phyloP scores from a whole-genome alignment of 1,140 invertebrate genomes.

The Sipha flava region DNA sequence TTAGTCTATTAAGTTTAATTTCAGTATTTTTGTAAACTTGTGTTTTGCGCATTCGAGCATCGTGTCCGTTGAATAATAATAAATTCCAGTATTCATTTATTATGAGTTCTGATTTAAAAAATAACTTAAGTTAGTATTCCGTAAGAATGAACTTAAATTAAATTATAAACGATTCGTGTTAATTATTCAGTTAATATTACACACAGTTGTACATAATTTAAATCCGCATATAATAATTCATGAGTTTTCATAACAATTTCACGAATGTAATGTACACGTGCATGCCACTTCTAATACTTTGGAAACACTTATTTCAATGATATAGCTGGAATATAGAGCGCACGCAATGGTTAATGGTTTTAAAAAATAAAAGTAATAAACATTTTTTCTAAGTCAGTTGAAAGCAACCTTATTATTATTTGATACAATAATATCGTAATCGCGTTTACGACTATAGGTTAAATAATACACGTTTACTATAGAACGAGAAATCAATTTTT shows the following conservation, averaged over 20 bases:
- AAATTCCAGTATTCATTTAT: too few species aligned
- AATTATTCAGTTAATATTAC: too few species aligned
- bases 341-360: not conserved
- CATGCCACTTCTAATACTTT: not conserved
- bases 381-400: not conserved
- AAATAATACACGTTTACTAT: too few species aligned
- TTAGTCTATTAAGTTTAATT: too few species aligned
- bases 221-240: not conserved
- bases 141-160: not conserved
- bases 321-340: too few species aligned
- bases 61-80: too few species aligned
- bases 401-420: not conserved
- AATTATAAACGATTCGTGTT: not conserved
- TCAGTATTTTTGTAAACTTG: too few species aligned
- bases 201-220: too few species aligned
- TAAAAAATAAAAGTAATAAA: not conserved
- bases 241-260: not conserved
- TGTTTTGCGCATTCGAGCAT: too few species aligned
- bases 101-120: too few species aligned
- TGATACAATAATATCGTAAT: not conserved
- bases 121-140: not conserved
- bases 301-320: not conserved
- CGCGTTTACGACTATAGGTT: too few species aligned
- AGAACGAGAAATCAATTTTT: too few species aligned
- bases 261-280: not conserved